Conservation (phyloP, 1,140 invertebrate species). For the Scylla paramamosain region DNA sequence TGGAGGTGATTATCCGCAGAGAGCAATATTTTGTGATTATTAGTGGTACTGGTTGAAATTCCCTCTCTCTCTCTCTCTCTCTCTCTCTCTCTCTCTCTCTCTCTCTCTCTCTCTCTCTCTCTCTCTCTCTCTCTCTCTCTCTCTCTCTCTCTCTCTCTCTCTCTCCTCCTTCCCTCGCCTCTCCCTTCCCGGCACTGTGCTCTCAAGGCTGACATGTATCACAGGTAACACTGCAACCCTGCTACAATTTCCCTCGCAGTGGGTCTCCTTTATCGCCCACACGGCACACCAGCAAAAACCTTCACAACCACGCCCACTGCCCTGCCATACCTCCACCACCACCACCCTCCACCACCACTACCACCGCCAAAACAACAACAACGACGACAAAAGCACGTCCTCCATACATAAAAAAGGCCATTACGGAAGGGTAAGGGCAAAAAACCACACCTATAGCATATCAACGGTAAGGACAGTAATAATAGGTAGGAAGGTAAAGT, state of each 20-base stretch:
- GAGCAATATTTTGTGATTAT: too few relatives aligned
- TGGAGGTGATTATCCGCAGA: too few relatives aligned
- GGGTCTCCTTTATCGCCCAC: neutral
- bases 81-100: neutral
- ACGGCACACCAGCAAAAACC: neutral
- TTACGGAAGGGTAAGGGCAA: too few relatives aligned
- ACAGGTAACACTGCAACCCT: neutral
- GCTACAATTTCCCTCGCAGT: neutral
- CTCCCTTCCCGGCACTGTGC: neutral
- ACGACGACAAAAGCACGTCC: neutral
- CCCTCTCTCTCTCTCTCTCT: neutral
- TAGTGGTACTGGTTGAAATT: too few relatives aligned
- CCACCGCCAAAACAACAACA: neutral
- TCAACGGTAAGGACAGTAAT: neutral
- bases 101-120: neutral
- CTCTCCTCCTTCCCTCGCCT: neutral
- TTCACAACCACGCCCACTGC: too few relatives aligned
- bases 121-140: neutral
- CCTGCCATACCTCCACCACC: neutral
- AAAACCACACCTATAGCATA: neutral
- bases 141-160: slow-evolving; percentile 4
- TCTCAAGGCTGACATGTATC: neutral
- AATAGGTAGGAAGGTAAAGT: neutral
- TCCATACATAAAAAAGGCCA: too few relatives aligned
- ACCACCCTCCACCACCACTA: neutral